These are phyloP conservation scores for Diaphora mendica DNA, from an alignment of 2,888 invertebrate genomes.

Conservation along the genomic window DNA sequence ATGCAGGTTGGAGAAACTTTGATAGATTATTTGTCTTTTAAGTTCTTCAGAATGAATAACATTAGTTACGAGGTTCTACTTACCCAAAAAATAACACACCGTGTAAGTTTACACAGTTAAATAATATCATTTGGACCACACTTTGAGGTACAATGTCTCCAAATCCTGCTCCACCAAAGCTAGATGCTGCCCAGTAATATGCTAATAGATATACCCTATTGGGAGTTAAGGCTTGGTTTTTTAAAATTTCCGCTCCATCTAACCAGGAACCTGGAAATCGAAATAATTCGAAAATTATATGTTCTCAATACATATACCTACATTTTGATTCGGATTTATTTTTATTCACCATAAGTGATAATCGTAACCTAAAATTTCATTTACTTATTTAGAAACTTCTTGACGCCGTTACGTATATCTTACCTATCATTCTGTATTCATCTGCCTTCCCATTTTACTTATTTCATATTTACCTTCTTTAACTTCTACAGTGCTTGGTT, in stretches of 20 bases:
- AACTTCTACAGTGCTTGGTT: no score
- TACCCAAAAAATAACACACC: slow-evolving; percentile 83
- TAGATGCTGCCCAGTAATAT: slow-evolving; percentile 80
- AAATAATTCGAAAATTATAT: background rate
- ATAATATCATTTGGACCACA: slow-evolving; percentile 73
- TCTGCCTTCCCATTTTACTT: no score
- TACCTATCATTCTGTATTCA: no score
- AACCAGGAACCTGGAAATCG: slow-evolving; percentile 74
- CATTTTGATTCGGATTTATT: no score
- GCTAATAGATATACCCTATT: slow-evolving; percentile 75
- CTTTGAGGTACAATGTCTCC: slow-evolving; percentile 82
- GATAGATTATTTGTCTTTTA: background rate
- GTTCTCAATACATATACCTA: background rate
- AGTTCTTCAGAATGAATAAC: background rate
- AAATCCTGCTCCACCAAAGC: slow-evolving; percentile 81
- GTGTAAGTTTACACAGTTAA: slow-evolving; percentile 76
- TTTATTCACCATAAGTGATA: no score
- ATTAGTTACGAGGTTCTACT: slow-evolving; percentile 11
- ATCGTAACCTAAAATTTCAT: background rate
- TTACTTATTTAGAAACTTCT: background rate
- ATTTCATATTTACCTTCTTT: no score
- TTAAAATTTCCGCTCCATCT: slow-evolving; percentile 65
- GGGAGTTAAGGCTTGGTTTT: slow-evolving; percentile 64
- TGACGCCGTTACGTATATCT: background rate
- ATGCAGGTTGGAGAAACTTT: background rate